phyloP scores from a whole-genome alignment of 2,797 vertebrate genomes.

The Thaleichthys pacificus region DNA sequence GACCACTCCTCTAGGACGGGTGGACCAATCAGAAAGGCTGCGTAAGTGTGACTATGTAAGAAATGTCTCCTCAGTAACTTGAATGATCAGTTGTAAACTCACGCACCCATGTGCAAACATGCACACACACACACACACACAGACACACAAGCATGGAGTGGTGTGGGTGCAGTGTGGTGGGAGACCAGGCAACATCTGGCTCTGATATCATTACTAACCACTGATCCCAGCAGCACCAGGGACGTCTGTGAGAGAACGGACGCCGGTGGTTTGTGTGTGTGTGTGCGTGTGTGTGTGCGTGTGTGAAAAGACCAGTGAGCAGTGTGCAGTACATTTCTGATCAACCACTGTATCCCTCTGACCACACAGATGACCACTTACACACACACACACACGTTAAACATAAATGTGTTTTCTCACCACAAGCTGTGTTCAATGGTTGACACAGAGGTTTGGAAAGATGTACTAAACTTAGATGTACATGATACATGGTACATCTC shows the following conservation, averaged over 20 bases:
- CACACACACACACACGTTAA: conserved; percentile 52
- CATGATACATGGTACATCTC: too few species aligned
- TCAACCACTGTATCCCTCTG: conserved; percentile 3
- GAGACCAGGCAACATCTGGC: conserved; percentile 74
- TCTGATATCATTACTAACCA: conserved; percentile 76
- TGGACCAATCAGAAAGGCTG: too few species aligned
- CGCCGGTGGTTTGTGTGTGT: conserved; percentile 24
- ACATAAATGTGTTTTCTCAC: conserved; percentile 52
- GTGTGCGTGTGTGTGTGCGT: conserved; percentile 42
- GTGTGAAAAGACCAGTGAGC: conserved; percentile 72
- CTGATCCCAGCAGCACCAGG: conserved; percentile 70
- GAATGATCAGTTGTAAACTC: too few species aligned
- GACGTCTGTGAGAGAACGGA: conserved; percentile 52
- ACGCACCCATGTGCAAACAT: not conserved
- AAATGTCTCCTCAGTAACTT: too few species aligned
- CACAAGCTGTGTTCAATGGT: conserved; percentile 60
- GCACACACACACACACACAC: conserved; percentile 43
- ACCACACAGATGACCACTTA: conserved; percentile 53
- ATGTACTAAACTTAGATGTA: too few species aligned
- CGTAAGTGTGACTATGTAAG: too few species aligned
- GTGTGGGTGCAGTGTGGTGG: conserved; percentile 51
- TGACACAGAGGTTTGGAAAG: conserved; percentile 29
- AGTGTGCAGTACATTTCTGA: conserved; percentile 63
- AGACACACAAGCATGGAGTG: not conserved
- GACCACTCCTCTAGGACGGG: too few species aligned